Conservation (phyloP, 2,797 vertebrate genomes). For the Luscinia megarhynchos region DNA sequence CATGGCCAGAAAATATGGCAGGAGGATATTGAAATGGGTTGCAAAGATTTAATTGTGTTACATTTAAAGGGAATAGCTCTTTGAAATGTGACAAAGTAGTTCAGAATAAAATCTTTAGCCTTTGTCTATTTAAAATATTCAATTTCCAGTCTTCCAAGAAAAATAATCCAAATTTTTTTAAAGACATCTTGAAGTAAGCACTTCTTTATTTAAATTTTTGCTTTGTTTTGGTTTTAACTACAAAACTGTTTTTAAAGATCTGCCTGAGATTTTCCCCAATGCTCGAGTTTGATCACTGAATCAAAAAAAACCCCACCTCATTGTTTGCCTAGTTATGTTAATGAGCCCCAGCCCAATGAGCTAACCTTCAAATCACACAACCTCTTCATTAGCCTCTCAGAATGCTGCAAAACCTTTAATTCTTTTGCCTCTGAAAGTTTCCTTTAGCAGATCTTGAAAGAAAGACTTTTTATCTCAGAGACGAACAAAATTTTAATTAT, state of each 20-base stretch:
- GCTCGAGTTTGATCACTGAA: background rate
- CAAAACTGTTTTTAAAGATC: background rate
- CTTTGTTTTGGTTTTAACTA: background rate
- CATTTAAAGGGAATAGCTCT: background rate
- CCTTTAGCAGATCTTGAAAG: constrained; percentile 4
- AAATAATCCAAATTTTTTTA: background rate
- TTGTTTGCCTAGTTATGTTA: constrained; percentile 56
- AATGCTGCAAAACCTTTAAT: constrained; percentile 37
- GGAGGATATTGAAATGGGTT: background rate
- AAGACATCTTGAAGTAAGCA: background rate
- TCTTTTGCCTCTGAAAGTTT: constrained; percentile 30
- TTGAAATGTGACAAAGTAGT: background rate
- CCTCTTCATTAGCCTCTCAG: constrained; percentile 45
- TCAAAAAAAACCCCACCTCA: background rate
- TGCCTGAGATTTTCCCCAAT: background rate
- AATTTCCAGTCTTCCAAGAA: background rate
- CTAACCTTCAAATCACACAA: constrained; percentile 50
- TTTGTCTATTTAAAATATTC: background rate
- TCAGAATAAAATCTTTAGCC: background rate
- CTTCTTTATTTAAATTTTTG: background rate
- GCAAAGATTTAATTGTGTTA: background rate
- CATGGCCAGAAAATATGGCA: background rate
- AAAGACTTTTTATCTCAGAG: constrained; percentile 17
- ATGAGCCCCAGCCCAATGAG: constrained; percentile 36
- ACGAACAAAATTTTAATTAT: constrained; percentile 33